These are phyloP conservation scores for Hirtodrosophila alboralis DNA, from an alignment of 2,888 invertebrate species.

Conservation along the genomic window DNA sequence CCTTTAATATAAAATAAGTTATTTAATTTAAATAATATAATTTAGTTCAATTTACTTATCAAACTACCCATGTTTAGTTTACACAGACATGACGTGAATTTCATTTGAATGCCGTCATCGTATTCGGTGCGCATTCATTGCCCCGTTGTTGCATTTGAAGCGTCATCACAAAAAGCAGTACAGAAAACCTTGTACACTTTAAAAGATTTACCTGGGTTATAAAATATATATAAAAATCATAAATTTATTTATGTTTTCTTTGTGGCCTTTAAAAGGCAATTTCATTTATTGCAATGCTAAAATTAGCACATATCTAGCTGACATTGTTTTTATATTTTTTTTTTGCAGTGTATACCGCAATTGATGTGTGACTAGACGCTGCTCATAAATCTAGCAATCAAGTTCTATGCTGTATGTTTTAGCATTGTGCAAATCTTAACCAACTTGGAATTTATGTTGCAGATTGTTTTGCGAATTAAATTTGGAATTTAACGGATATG, in stretches of 20 bases:
- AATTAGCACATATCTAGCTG: conserved; percentile 56
- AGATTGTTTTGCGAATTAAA: conserved; percentile 10
- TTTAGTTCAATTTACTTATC: too few species aligned
- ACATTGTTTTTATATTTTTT: background rate
- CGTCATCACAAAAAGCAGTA: conserved; percentile 17
- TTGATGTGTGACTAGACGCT: conserved; percentile 15
- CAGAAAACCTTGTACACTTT: conserved; percentile 59
- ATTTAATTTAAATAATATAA: too few species aligned
- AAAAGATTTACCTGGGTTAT: conserved; percentile 45
- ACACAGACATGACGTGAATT: conserved; percentile 16
- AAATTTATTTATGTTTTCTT: conserved; percentile 28
- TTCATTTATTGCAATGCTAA: conserved; percentile 56
- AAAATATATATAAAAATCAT: too few species aligned
- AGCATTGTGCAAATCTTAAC: conserved; percentile 28
- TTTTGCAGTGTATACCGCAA: conserved; percentile 39
- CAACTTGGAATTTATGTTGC: conserved; percentile 37
- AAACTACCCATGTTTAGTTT: conserved; percentile 14
- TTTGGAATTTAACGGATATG: conserved; percentile 17
- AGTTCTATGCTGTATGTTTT: conserved; percentile 47
- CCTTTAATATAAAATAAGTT: too few species aligned
- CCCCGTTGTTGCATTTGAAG: conserved; percentile 32
- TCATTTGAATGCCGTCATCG: conserved; percentile 33
- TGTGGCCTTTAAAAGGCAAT: conserved; percentile 54
- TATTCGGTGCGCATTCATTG: conserved; percentile 2
- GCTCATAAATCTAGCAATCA: conserved; percentile 48